Conservation (phyloP, 2,888 invertebrate species). For the Eristalinus aeneus region DNA sequence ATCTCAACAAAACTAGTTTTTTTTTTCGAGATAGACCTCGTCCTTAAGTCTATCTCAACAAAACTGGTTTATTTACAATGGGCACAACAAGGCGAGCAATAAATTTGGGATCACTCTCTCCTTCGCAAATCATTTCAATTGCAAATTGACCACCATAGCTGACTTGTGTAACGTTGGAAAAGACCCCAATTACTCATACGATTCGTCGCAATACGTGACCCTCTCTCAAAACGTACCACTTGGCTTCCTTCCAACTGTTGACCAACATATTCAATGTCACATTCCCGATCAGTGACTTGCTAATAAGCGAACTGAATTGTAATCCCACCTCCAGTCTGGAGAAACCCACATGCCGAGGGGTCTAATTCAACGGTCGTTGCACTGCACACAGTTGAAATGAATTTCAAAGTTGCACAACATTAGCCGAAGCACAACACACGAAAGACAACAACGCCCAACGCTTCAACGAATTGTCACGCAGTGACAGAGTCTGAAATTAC, state of each 20-base stretch:
- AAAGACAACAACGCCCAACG: conserved; percentile 23
- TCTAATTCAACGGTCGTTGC: conserved; percentile 51
- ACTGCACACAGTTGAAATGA: conserved; percentile 33
- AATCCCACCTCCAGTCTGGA: conserved; percentile 28
- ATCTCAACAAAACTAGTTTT: no score
- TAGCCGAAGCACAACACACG: background rate
- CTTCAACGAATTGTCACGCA: conserved; percentile 43
- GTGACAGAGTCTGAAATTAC: conserved; percentile 52
- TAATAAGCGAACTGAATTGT: conserved; percentile 45
- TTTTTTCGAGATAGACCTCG: no score
- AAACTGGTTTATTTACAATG: no score
- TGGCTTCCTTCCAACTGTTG: conserved; percentile 24
- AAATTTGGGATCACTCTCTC: background rate
- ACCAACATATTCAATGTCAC: conserved; percentile 62
- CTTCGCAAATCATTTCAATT: background rate
- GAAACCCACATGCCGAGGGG: conserved; percentile 42
- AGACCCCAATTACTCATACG: background rate
- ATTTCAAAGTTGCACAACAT: conserved; percentile 54
- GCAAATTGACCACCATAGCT: background rate
- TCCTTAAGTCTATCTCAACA: no score
- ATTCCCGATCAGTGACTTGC: background rate
- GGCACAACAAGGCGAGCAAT: no score
- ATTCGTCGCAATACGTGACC: background rate
- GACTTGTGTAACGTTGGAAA: background rate
- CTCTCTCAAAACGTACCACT: background rate